These are phyloP conservation scores for Lithosia quadra DNA, from an alignment of 2,888 invertebrate species.

Conservation along the genomic window DNA sequence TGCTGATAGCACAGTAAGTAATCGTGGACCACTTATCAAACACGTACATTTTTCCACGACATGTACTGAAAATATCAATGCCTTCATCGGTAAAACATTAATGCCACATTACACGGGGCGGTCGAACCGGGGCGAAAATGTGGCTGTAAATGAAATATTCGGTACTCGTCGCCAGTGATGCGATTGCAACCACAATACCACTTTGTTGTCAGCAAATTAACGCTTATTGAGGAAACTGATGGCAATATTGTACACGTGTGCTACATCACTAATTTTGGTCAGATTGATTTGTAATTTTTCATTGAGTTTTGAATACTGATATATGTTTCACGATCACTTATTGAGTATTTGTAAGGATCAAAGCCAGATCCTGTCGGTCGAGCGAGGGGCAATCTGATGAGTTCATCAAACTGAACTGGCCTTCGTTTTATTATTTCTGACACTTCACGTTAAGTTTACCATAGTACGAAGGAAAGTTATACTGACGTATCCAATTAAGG, in stretches of 20 bases:
- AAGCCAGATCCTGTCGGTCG: too few relatives aligned
- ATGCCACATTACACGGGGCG: conserved; percentile 7
- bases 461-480: too few relatives aligned
- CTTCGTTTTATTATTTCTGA: too few relatives aligned
- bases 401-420: too few relatives aligned
- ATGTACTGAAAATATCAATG: neutral
- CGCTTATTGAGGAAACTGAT: conserved; percentile 55
- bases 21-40: too few relatives aligned
- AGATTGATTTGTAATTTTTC: conserved; percentile 12
- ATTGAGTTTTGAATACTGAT: too few relatives aligned
- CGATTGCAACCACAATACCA: conserved; percentile 62
- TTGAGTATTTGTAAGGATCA: too few relatives aligned
- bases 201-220: conserved; percentile 71
- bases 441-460: too few relatives aligned
- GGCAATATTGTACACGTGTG: conserved; percentile 33
- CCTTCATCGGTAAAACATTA: conserved; percentile 3
- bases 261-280: neutral
- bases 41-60: too few relatives aligned
- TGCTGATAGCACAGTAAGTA: too few relatives aligned
- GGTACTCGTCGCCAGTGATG: conserved; percentile 48
- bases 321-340: too few relatives aligned
- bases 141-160: conserved; percentile 56
- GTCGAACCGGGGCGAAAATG: conserved; percentile 4
- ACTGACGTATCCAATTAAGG: neutral
- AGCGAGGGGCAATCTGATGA: too few relatives aligned